Evolutionary conservation across 2,113 vertebrate genomes (phyloP).

Genomic region (Pachycephala philippinensis): DNA sequence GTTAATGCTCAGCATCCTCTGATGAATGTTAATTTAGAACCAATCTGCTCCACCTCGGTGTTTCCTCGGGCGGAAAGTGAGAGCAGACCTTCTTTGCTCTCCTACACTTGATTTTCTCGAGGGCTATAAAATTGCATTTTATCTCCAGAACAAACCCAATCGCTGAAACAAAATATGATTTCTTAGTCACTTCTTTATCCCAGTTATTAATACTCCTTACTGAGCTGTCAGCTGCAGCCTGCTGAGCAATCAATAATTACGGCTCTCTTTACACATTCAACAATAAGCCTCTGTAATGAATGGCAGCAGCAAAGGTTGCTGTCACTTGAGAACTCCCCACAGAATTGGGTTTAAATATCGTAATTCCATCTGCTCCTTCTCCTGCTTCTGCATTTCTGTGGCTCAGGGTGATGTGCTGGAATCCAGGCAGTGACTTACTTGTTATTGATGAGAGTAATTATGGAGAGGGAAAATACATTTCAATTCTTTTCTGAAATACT

Average conservation of each 20-base stretch:
- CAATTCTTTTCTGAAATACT: not conserved
- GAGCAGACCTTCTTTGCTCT: not conserved
- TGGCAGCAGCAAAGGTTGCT: slow-evolving; percentile 1
- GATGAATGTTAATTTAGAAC: not conserved
- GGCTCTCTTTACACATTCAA: not conserved
- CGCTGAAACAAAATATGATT: not conserved
- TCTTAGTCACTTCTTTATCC: not conserved
- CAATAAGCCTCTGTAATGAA: not conserved
- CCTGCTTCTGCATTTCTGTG: not conserved
- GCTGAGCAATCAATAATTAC: slow-evolving; percentile 32
- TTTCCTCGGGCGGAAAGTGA: not conserved
- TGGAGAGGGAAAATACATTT: not conserved
- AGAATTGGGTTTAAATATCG: not conserved
- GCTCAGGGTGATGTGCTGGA: not conserved
- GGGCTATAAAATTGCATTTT: not conserved
- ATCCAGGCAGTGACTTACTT: not conserved
- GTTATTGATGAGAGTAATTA: not conserved
- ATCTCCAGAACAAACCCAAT: not conserved
- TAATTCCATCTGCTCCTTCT: slow-evolving; percentile 20
- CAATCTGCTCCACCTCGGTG: not conserved
- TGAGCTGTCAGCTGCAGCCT: slow-evolving; percentile 6
- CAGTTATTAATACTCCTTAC: not conserved
- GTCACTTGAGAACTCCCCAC: not conserved
- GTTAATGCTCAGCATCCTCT: not conserved
- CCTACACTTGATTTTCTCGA: not conserved